These are phyloP conservation scores for Bradysia coprophila DNA, from an alignment of 1,140 invertebrate genomes.

Conservation along the genomic window DNA sequence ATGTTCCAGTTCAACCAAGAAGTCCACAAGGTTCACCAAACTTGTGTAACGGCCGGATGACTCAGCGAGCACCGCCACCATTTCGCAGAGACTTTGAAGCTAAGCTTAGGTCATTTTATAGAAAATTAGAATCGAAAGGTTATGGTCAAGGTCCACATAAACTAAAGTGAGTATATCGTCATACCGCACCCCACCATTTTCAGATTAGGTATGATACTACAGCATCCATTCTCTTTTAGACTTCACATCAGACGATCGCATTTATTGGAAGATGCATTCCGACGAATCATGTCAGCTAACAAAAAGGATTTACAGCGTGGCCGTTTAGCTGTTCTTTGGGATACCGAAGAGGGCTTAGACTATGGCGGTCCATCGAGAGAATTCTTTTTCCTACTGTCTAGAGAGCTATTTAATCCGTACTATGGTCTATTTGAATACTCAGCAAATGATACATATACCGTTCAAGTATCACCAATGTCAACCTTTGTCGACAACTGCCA, in stretches of 20 bases:
- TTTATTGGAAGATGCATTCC: conserved; percentile 88
- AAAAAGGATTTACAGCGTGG: conserved; percentile 92
- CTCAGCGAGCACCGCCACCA: conserved; percentile 66
- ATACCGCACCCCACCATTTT: neutral
- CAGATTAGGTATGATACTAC: neutral
- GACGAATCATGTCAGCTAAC: conserved; percentile 88
- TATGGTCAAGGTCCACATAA: conserved; percentile 92
- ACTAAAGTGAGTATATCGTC: conserved; percentile 55
- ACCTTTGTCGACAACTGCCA: conserved; percentile 96
- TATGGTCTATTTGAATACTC: conserved; percentile 97
- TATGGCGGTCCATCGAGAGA: conserved; percentile 92
- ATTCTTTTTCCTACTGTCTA: conserved; percentile 91
- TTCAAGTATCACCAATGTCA: conserved; percentile 94
- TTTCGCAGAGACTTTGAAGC: conserved; percentile 88
- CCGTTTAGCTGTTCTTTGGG: conserved; percentile 86
- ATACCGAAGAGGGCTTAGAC: conserved; percentile 91
- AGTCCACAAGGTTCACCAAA: conserved; percentile 25
- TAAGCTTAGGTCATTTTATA: conserved; percentile 86
- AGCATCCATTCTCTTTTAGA: conserved; percentile 29
- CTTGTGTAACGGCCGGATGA: conserved; percentile 44
- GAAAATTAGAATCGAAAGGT: conserved; percentile 89
- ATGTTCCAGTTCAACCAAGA: conserved; percentile 61
- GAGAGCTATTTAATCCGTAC: conserved; percentile 95
- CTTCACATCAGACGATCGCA: conserved; percentile 83
- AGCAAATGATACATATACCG: conserved; percentile 93